Base-by-base conservation (phyloP, 2,113 vertebrate species). In the Ameiurus melas region DNA sequence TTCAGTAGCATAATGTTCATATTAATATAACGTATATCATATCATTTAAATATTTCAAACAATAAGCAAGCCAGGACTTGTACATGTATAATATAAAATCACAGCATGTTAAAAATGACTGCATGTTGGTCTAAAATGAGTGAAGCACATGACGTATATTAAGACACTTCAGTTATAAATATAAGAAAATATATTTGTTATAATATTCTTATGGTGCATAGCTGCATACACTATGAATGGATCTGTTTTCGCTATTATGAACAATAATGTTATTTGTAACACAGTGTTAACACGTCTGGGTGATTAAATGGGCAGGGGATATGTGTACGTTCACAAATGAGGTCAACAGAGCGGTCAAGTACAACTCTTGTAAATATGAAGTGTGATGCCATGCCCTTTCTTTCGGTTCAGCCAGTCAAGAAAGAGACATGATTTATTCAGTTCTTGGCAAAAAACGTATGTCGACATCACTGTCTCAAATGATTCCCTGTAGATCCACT, bases 381-480 rank as follows among this genome's bases (percentile, higher is more conserved):
- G 89, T 70, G 10, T n/a, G 88, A 79, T 70, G 57, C 33, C 10
- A 33, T 58, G 83, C 89, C 90, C 92, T 92, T 91, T 90, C 86
- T 93, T 90, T 88, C 85, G 83, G 51, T 82, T 53, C 33, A 70
- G 85, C 73, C 64, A 90, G 88, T 85, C 85, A 88, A 83, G 85
- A 73, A 88, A 87, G 53, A 87, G 47, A 60, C 5, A 33, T 87
- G 89, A 89, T 89, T 88, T 89, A 87, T 86, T 60, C 84, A 43
- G 66, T 79, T 80, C 55, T 75, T 78, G 39, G 85, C 53, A 85
- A 82, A 82, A 80, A 86, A 92, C 25, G 73, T 81, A 53, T 73
- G 55, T 86, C 77, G 85, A 51, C 64, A 86, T 91, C 85, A 84
- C 68, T 87, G 36, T 82, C 78, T 90, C 36, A 79, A 73, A 64